These are phyloP conservation scores for Tyria jacobaeae DNA, from an alignment of 2,888 invertebrate species.

Conservation along the genomic window DNA sequence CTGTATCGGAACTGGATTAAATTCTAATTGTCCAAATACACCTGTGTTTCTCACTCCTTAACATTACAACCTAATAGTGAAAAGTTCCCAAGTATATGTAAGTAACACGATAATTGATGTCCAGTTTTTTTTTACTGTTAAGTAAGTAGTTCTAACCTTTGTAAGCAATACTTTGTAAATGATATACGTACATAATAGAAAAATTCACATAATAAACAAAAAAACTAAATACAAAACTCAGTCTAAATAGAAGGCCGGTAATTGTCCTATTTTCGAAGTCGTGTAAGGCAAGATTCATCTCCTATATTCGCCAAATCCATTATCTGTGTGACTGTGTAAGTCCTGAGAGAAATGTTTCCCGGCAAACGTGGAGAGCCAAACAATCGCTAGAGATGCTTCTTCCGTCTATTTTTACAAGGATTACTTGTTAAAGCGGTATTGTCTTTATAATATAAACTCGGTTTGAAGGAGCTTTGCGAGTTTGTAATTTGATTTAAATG, in stretches of 20 bases:
- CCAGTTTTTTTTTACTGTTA: no score
- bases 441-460: constrained; percentile 7
- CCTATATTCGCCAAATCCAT: constrained; percentile 18
- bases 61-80: no score
- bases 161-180: no score
- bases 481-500: background rate
- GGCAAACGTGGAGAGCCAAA: constrained; percentile 1
- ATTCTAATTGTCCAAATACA: no score
- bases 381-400: constrained; percentile 7
- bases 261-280: background rate
- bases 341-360: constrained; percentile 7
- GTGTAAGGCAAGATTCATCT: background rate
- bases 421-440: constrained; percentile 5
- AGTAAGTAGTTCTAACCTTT: no score
- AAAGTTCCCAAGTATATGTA: no score
- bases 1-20: no score
- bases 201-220: no score
- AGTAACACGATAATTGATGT: no score
- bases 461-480: background rate
- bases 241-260: background rate
- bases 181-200: no score
- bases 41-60: no score
- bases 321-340: constrained; percentile 9
- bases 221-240: background rate
- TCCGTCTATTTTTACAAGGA: constrained; percentile 15